A percentile compares a stretch with the other conserved stretches of the same genome.
phyloP scores from a whole-genome alignment of 2,113 vertebrate species.

The Caranx ignobilis region DNA sequence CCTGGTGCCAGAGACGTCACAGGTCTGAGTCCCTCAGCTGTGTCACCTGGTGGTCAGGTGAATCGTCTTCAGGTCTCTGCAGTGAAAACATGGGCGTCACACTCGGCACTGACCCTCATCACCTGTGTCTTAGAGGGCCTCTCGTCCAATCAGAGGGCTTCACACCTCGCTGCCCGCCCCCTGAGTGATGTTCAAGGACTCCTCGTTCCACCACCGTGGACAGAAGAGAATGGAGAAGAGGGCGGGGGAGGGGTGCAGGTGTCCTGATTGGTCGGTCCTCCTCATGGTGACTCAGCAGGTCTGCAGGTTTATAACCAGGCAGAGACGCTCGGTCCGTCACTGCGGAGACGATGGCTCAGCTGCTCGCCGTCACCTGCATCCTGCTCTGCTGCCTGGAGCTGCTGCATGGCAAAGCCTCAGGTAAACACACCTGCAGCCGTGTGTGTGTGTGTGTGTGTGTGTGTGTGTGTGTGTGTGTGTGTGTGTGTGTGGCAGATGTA shows the following conservation, averaged over 20 bases:
- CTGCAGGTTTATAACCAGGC: conserved; percentile 54
- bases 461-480: not conserved
- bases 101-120: not conserved
- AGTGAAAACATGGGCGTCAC: conserved; percentile 2
- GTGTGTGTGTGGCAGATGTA: too few relatives aligned
- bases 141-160: conserved; percentile 49
- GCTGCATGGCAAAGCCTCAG: conserved; percentile 66
- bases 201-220: conserved; percentile 15
- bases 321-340: not conserved
- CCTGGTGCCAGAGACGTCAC: too few relatives aligned
- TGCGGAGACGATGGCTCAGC: conserved; percentile 58
- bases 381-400: conserved; percentile 41
- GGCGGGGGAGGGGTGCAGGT: conserved; percentile 28
- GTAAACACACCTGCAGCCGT: conserved; percentile 30
- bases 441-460: not conserved
- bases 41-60: conserved; percentile 5
- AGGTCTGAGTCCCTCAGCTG: too few relatives aligned
- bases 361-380: conserved; percentile 47
- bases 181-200: conserved; percentile 30
- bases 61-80: not conserved
- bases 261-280: not conserved
- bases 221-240: conserved; percentile 1
- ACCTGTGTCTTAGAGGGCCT: conserved; percentile 2
- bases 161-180: not conserved
- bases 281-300: conserved; percentile 71